These are phyloP conservation scores for Brassicogethes aeneus DNA, from an alignment of 2,888 invertebrate genomes.

Conservation along the genomic window DNA sequence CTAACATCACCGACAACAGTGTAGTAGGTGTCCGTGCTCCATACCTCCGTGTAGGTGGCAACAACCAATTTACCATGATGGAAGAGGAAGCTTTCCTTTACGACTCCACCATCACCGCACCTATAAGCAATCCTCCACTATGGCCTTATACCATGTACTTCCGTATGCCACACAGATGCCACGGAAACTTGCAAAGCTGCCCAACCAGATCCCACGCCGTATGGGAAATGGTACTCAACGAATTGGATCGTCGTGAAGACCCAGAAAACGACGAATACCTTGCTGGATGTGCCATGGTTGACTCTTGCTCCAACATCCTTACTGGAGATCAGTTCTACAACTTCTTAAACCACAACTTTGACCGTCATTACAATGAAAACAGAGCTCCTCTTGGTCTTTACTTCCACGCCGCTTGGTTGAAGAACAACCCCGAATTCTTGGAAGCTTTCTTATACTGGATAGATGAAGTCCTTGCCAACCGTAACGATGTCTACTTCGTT, in stretches of 20 bases:
- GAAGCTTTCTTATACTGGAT: conserved; percentile 92
- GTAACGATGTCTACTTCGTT: conserved; percentile 88
- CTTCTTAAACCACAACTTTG: conserved; percentile 89
- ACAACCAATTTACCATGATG: conserved; percentile 97
- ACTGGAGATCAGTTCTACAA: conserved; percentile 91
- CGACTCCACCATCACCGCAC: conserved; percentile 91
- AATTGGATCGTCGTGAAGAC: conserved; percentile 84
- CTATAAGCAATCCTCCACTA: conserved; percentile 81
- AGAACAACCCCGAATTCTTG: conserved; percentile 84
- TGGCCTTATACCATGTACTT: conserved; percentile 99
- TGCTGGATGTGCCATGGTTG: conserved; percentile 90
- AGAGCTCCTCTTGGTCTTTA: conserved; percentile 82
- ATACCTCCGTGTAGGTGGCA: conserved; percentile 85
- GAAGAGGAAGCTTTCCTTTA: conserved; percentile 91
- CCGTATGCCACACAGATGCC: conserved; percentile 90
- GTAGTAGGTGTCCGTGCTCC: conserved; percentile 88
- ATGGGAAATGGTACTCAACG: conserved; percentile 96
- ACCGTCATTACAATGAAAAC: conserved; percentile 84
- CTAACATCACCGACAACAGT: conserved; percentile 83
- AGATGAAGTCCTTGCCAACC: conserved; percentile 75
- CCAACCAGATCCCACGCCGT: conserved; percentile 88
- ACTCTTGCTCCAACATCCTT: conserved; percentile 88
- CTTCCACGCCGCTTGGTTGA: conserved; percentile 91
- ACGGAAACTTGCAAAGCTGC: conserved; percentile 85
- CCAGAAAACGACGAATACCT: conserved; percentile 82